These are phyloP conservation scores for Collichthys lucidus DNA, from an alignment of 2,113 vertebrate genomes.

Conservation along the genomic window DNA sequence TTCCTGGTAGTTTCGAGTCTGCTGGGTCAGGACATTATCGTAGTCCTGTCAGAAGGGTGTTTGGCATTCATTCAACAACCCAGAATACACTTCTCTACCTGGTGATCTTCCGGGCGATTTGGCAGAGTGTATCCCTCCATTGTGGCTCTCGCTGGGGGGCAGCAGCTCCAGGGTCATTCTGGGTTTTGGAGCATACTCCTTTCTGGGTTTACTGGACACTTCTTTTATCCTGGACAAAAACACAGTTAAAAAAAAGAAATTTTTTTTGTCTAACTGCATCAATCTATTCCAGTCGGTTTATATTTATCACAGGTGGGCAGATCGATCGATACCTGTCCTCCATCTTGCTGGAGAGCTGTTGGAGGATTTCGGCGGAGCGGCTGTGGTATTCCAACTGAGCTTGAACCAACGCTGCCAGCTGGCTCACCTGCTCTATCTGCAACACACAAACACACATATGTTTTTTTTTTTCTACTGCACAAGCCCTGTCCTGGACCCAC, in stretches of 20 bases:
- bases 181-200: constrained; percentile 93
- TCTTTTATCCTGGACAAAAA: constrained; percentile 90
- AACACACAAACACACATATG: constrained; percentile 59
- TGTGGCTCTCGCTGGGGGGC: constrained; percentile 88
- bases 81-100: constrained; percentile 57
- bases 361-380: constrained; percentile 92
- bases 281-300: not conserved
- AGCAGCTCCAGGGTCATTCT: constrained; percentile 92
- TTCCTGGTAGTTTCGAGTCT: not conserved
- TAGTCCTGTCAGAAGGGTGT: not conserved
- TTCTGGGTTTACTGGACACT: constrained; percentile 90
- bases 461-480: not conserved
- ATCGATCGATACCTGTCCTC: constrained; percentile 87
- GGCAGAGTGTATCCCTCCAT: constrained; percentile 92
- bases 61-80: not conserved
- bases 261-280: not conserved
- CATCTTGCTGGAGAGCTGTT: constrained; percentile 92
- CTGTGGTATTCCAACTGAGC: constrained; percentile 96
- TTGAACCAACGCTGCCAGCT: constrained; percentile 93
- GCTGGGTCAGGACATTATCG: not conserved
- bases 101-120: constrained; percentile 88
- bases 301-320: not conserved
- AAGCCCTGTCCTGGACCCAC: not conserved
- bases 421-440: constrained; percentile 97
- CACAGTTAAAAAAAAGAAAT: not conserved